Evolutionary conservation across 1,140 invertebrate species (phyloP), one percentile per base, ranked within the genome.

Genomic region (Wasmannia auropunctata): DNA sequence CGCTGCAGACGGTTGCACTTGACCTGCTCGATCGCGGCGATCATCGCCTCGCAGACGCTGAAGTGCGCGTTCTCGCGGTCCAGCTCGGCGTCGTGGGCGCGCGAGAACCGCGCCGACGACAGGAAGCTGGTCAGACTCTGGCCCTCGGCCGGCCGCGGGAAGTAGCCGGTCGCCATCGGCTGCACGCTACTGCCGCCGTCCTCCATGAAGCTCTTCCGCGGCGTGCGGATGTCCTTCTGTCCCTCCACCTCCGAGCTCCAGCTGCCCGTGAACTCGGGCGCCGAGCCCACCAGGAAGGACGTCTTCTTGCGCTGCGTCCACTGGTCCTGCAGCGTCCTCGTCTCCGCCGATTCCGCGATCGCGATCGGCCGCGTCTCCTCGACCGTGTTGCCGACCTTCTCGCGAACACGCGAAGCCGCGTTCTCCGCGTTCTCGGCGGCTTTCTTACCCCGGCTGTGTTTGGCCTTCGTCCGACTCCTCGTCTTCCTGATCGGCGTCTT

Each of bases 41-140:
- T 98, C 90, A 98, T 96, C 0, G 97, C 98, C 95, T 98, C 98
- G 10, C 97, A 98, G 84, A 98, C 97, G 91, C 96, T 97, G 93
- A 98, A 98, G 94, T 98, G 98, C 0, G 98, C 97, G 95, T 98
- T 98, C 95, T 98, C 98, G 92, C 97, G 96, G 88, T 98, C 98
- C 70, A 98, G 93, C 91, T 98, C 97, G 10, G 97, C 97, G 92
- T 97, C 97, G 28, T 83, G 67, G 28, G 96, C 96, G 88, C 96
- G 94, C 37, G 96, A 96, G 91, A 97, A 97, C 79, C 97, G 96
- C 70, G 96, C 96, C 28, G 97, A 97, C 4, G 97, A 96, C 2
- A 98, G 93, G 92, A 98, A 98, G 74, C 96, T 97, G 5, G 96
- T 96, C 11, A 98, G 93, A 92, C 96, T 97, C 94, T 98, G 97